Evolutionary conservation across 2,797 vertebrate species (phyloP), one percentile per base, ranked within the genome.

Genomic region (Synaphobranchus kaupii): DNA sequence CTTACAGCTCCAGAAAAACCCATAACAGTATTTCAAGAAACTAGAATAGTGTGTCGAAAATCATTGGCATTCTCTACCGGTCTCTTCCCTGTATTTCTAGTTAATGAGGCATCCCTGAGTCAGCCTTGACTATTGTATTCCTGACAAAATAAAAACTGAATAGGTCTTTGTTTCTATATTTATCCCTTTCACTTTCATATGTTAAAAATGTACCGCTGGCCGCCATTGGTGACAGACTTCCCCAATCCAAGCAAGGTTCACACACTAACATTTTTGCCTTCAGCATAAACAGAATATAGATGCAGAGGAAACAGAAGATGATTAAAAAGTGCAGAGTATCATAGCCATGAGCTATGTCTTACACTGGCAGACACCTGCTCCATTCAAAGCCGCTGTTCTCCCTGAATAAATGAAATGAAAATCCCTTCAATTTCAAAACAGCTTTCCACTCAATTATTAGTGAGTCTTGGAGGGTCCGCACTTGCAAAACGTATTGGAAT

Each of bases 81-180:
- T 50, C 28, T 31, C 82, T 78, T 78, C 13, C 4, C 13, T 83
- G 39, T 3, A 52, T 17, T 31, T 83, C 17, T 83, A 44, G 25
- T 83, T 48, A 83, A 50, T 28, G 47, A 52, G 28, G 47, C 28
- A 15, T 17, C 47, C 81, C 31, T 60, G 39, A 60, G 58, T 54
- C 48, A 22, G 20, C 81, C 73, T 78, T 78, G 39, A 83, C 81
- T 25, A 83, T n/a, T 50, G 81, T 44, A 52, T 31, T 66, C 58
- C 84, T 63, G 73, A 22, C 73, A 78, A 78, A 78, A n/a, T n/a
- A 73, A 76, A 76, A 78, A 44, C 34, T 78, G 73, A 83, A 48
- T 54, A 83, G 47, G 48, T 12, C 81, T 50, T 83, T 54, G 28
- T 83, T n/a, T 28, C 48, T 78, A 44, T 78, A 44, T 78, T 44